Percentiles rank a stretch among this genome's conserved stretches.
phyloP scores from a whole-genome alignment of 2,797 vertebrate genomes.

The Myiotriccus ornatus region DNA sequence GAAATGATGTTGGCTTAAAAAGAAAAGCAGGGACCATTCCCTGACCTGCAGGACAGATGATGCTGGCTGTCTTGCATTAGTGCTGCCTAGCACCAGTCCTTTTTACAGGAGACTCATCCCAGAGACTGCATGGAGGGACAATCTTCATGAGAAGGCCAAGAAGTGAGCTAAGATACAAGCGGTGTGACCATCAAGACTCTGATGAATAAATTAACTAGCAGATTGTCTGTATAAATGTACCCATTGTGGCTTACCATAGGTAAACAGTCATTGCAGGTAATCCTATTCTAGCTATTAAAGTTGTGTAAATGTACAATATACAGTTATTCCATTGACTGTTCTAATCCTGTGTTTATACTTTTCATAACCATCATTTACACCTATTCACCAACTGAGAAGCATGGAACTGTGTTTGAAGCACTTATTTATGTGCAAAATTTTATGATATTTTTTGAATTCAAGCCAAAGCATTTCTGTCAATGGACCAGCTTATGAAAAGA shows the following conservation, averaged over 20 bases:
- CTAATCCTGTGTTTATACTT: neutral
- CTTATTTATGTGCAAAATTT: neutral
- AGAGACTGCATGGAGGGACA: neutral
- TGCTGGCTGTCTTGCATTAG: neutral
- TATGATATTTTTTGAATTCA: neutral
- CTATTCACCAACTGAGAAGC: neutral
- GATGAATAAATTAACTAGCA: neutral
- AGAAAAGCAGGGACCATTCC: neutral
- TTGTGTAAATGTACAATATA: neutral
- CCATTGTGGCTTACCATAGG: neutral
- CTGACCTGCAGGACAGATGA: neutral
- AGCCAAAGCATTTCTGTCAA: neutral
- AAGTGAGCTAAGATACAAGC: neutral
- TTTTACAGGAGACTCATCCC: neutral
- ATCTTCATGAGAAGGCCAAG: neutral
- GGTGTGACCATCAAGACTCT: neutral
- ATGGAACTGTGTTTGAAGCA: neutral
- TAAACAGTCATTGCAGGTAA: neutral
- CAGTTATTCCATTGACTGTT: neutral
- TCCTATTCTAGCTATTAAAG: neutral
- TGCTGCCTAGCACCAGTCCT: neutral
- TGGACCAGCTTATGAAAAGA: neutral
- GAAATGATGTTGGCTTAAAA: neutral
- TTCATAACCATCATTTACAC: neutral
- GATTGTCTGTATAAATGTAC: neutral